Conservation (phyloP, 2,113 vertebrate genomes). For the Podiceps cristatus region DNA sequence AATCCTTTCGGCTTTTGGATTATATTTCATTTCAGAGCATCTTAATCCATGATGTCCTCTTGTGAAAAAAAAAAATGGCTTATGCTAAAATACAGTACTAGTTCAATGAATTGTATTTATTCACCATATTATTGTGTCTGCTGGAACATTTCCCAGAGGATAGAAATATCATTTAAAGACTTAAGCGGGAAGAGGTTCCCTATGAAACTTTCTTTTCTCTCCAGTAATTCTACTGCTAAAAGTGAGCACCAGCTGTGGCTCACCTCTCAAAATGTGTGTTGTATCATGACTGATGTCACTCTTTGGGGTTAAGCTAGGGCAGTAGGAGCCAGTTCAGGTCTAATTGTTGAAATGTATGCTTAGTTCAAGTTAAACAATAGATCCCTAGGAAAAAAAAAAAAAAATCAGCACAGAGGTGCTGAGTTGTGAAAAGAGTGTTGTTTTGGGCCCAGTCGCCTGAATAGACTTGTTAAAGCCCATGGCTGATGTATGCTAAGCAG, state of each 20-base stretch:
- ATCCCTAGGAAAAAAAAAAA: slow-evolving; percentile 67
- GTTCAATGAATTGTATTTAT: not conserved
- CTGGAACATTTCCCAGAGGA: not conserved
- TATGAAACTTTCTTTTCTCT: not conserved
- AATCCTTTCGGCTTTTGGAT: slow-evolving; percentile 30
- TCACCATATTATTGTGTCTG: not conserved
- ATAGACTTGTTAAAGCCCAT: slow-evolving; percentile 94
- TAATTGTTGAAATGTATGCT: slow-evolving; percentile 81
- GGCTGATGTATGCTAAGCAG: slow-evolving; percentile 90
- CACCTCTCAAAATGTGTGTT: slow-evolving; percentile 22
- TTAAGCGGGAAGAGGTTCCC: not conserved
- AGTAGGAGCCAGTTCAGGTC: slow-evolving; percentile 69
- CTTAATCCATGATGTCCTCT: slow-evolving; percentile 11
- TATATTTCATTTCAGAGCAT: slow-evolving; percentile 26
- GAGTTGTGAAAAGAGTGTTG: slow-evolving; percentile 84
- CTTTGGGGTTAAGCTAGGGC: slow-evolving; percentile 77
- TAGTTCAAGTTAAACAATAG: slow-evolving; percentile 84
- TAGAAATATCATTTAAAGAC: not conserved
- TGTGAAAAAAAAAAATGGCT: not conserved
- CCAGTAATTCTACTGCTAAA: not conserved
- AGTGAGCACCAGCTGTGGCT: not conserved
- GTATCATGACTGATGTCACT: slow-evolving; percentile 79
- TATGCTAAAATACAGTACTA: not conserved
- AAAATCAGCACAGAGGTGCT: slow-evolving; percentile 80
- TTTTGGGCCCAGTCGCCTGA: slow-evolving; percentile 83